Evolutionary conservation across 2,797 vertebrate species (phyloP).

Genomic region (Bovichtus variegatus): DNA sequence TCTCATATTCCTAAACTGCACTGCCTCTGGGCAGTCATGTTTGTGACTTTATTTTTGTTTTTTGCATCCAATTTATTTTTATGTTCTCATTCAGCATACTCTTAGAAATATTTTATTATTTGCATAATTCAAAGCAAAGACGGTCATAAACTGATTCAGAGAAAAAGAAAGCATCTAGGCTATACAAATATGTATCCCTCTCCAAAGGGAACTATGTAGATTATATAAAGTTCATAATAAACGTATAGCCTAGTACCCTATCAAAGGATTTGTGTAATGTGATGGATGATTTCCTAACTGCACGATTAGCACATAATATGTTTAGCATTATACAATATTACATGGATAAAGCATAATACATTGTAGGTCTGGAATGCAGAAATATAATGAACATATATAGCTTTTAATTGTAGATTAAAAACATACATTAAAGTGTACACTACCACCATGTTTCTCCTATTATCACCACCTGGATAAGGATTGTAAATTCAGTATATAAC

Average conservation of each 20-base stretch:
- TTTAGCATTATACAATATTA: background rate
- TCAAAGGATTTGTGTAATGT: background rate
- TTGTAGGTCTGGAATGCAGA: background rate
- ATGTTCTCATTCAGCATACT: background rate
- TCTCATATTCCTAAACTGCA: conserved; percentile 26
- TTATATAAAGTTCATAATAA: background rate
- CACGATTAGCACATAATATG: background rate
- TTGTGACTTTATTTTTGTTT: conserved; percentile 7
- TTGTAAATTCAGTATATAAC: conserved; percentile 48
- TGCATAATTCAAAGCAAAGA: background rate
- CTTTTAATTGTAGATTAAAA: conserved; percentile 27
- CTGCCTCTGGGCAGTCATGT: conserved; percentile 10
- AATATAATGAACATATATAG: background rate
- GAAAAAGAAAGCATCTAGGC: background rate
- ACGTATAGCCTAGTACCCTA: background rate
- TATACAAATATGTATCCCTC: background rate
- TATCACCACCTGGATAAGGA: conserved; percentile 68
- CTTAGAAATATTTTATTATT: background rate
- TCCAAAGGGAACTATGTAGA: background rate
- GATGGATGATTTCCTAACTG: background rate
- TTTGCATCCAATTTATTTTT: background rate
- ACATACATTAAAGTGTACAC: conserved; percentile 12
- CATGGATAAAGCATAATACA: background rate
- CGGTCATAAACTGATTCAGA: background rate
- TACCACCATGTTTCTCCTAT: conserved; percentile 40